phyloP scores from a whole-genome alignment of 2,113 vertebrate genomes.

The Lepus europaeus region DNA sequence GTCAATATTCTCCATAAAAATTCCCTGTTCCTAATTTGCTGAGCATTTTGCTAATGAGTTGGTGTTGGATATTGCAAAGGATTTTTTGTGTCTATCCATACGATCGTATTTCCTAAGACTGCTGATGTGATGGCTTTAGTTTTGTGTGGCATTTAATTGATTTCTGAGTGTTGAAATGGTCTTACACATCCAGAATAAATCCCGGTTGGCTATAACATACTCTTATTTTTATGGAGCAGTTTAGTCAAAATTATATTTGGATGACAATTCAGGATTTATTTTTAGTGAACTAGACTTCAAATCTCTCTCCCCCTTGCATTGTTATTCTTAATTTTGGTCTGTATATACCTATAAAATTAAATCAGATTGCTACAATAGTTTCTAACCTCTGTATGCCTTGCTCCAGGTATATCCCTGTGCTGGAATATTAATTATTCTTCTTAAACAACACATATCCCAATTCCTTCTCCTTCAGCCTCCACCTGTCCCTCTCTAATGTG shows the following conservation, averaged over 20 bases:
- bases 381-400: neutral
- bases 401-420: accelerated
- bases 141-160: neutral
- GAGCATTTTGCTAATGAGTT: neutral
- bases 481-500: too few relatives aligned
- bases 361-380: neutral
- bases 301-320: neutral
- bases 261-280: neutral
- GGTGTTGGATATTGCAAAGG: neutral
- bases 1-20: neutral
- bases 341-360: neutral
- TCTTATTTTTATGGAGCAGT: neutral
- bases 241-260: neutral
- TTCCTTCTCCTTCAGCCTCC: neutral
- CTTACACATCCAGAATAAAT: neutral
- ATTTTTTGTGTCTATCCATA: neutral
- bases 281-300: neutral
- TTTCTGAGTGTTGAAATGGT: neutral
- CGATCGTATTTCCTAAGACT: neutral
- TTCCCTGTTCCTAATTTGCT: neutral
- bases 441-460: neutral
- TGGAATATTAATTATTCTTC: neutral
- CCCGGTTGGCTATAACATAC: neutral
- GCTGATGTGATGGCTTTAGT: neutral
- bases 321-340: neutral